Evolutionary conservation across 1,140 invertebrate genomes (phyloP), one percentile per base, ranked within the genome.

Genomic region (Pantala flavescens): DNA sequence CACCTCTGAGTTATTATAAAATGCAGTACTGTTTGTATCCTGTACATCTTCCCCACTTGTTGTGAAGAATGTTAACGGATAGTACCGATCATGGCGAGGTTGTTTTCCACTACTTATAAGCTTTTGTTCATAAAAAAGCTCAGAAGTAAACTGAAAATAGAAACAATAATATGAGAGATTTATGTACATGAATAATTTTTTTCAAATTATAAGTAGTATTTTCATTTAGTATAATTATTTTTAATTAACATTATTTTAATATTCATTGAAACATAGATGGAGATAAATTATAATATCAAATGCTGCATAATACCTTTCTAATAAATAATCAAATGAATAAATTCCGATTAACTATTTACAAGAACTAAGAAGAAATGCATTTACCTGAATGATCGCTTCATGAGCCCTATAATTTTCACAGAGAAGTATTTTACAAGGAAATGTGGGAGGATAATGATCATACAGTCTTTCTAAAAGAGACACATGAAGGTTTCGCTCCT

Each of bases 381-480:
- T 74, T 78, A 84, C 83, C 79, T 86, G 84, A 36, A 95, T 90
- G 36, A 96, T 95, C 36, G 91, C 91, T 73, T 90, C 86, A 81
- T 95, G 93, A 0, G 93, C 93, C 55, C 94, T 85, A 79, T 96
- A 96, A 79, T 95, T 96, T 81, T 94, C 92, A 79, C 90, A 91
- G 0, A 96, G 83, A 76, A 94, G 85, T 55, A 95, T 91, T 81
- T 92, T 92, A 81, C 91, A 94, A 0, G 91, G 88, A 80, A 90
- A 91, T 55, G 86, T 85, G 0, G 85, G 82, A 0, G 92, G 90
- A 80, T 95, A 95, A 55, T 89, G 84, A 75, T 92, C 90, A 79
- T 94, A 93, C 0, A 96, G 84, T 23, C 94, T 83, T 80, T 96
- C 93, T 42, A 96, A 80, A 5, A 96, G 81, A 21, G 92, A 94